Conservation (phyloP, 2,797 vertebrate species). For the Podarcis lilfordi region DNA sequence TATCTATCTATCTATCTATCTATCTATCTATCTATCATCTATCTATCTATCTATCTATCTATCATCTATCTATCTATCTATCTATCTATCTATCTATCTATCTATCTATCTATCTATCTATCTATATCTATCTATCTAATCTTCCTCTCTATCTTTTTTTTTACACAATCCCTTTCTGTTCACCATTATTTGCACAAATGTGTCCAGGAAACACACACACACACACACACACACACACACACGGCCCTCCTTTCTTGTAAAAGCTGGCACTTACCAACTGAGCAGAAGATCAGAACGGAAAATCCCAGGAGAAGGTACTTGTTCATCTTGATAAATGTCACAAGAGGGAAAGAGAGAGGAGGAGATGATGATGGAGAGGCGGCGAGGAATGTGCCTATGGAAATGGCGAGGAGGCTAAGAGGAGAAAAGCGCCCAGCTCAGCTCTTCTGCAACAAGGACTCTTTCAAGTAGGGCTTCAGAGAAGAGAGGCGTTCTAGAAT, state of each 20-base stretch:
- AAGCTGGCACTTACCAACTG: conserved; percentile 13
- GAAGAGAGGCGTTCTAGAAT: background rate
- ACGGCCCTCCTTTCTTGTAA: background rate
- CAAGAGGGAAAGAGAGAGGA: background rate
- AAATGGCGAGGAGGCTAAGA: background rate
- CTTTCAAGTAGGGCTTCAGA: background rate
- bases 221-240: too few species aligned
- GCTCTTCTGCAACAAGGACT: background rate
- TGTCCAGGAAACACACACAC: too few species aligned
- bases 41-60: too few species aligned
- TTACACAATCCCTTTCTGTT: background rate
- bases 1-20: too few species aligned
- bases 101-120: too few species aligned
- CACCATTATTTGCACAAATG: background rate
- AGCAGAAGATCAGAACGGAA: conserved; percentile 18
- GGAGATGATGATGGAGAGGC: background rate
- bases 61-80: too few species aligned
- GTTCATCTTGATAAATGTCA: conserved; percentile 24
- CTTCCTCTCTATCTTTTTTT: too few species aligned
- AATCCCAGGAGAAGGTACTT: conserved; percentile 20
- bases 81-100: too few species aligned
- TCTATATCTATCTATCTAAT: too few species aligned
- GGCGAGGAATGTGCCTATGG: background rate
- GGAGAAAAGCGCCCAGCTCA: background rate
- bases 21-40: too few species aligned